A percentile compares a stretch with the other conserved stretches of the same genome.
phyloP scores from a whole-genome alignment of 2,888 invertebrate genomes.

The Machimus atricapillus region DNA sequence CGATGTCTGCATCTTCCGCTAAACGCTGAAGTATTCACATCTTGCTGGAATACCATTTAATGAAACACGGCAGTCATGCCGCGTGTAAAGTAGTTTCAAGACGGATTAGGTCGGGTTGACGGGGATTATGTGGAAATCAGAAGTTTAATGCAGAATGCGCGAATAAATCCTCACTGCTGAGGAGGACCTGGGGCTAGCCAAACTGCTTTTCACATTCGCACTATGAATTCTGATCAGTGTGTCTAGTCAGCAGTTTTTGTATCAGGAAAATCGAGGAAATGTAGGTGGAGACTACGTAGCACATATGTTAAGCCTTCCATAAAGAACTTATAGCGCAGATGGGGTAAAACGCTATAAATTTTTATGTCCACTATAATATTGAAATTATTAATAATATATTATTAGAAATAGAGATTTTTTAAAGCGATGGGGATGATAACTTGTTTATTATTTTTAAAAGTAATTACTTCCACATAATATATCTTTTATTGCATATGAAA shows the following conservation, averaged over 20 bases:
- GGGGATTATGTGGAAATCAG: constrained; percentile 9
- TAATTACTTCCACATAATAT: no score
- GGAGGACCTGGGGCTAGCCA: neutral
- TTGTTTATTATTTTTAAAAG: no score
- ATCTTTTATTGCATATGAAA: no score
- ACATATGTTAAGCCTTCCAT: no score
- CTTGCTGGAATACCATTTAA: constrained; percentile 28
- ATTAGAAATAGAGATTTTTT: no score
- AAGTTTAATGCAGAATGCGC: neutral
- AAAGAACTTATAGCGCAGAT: no score
- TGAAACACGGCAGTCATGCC: constrained; percentile 27
- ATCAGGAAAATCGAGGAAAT: neutral
- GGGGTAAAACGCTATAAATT: no score
- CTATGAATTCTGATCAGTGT: neutral
- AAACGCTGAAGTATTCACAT: constrained; percentile 25
- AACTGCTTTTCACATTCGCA: neutral
- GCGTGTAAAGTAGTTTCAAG: constrained; percentile 15
- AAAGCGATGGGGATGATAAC: no score
- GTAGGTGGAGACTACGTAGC: no score
- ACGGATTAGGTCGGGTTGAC: constrained; percentile 28
- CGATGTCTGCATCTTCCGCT: constrained; percentile 14
- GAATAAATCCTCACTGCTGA: neutral
- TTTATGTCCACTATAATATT: no score
- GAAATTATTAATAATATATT: no score
- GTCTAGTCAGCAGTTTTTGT: neutral